These are phyloP conservation scores for Aphelenchoides fujianensis DNA, from an alignment of 1,140 invertebrate genomes.

Conservation along the genomic window DNA sequence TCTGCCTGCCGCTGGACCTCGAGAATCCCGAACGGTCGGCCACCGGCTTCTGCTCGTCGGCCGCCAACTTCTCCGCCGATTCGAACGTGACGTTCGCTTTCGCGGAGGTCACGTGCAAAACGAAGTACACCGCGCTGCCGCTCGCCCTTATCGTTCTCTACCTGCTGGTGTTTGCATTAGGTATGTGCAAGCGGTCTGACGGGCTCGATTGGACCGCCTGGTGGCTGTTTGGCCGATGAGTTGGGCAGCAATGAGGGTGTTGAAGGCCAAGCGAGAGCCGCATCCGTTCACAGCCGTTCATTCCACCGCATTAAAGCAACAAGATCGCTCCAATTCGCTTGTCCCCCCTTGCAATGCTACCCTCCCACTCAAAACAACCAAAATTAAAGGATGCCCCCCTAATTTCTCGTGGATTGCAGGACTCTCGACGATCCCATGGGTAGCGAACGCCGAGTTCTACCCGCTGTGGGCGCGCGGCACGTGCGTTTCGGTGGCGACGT, in stretches of 20 bases:
- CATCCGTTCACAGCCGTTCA: too few species aligned
- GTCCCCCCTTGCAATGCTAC: too few species aligned
- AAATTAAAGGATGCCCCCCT: too few species aligned
- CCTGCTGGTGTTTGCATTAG: constrained; percentile 16
- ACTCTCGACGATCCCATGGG: constrained; percentile 71
- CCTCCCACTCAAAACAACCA: too few species aligned
- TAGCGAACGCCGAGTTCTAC: constrained; percentile 70
- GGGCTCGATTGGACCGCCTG: too few species aligned
- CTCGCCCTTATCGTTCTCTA: constrained; percentile 50
- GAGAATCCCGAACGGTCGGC: background rate
- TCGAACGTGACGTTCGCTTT: constrained; percentile 20
- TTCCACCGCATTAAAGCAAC: too few species aligned
- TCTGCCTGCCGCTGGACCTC: constrained; percentile 34
- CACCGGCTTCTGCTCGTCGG: constrained; percentile 6
- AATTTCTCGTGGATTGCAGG: constrained; percentile 59
- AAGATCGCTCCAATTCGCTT: too few species aligned
- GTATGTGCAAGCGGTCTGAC: background rate
- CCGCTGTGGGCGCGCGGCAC: constrained; percentile 68
- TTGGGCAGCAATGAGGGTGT: too few species aligned
- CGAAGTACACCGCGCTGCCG: constrained; percentile 39
- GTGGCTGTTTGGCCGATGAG: too few species aligned
- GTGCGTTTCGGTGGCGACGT: constrained; percentile 68
- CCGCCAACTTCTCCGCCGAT: background rate
- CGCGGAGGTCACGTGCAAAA: constrained; percentile 36
- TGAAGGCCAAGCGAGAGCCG: too few species aligned